phyloP scores from a whole-genome alignment of 2,113 vertebrate species.

The Podarcis cretensis region DNA sequence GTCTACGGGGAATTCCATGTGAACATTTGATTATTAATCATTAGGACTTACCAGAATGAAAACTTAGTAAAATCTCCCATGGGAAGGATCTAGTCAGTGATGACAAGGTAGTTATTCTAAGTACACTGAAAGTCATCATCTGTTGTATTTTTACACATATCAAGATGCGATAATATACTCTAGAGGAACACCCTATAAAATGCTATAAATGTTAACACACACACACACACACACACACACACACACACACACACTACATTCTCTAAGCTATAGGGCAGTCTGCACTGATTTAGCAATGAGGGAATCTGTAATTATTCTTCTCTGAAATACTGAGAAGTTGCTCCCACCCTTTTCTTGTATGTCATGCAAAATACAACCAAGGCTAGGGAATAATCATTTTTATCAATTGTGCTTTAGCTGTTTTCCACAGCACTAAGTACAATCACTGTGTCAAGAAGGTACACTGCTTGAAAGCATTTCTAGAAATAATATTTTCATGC shows the following conservation, averaged over 20 bases:
- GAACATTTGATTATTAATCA: background rate
- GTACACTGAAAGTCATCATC: background rate
- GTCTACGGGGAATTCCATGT: background rate
- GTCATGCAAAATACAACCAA: background rate
- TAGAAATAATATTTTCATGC: background rate
- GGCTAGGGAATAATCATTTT: background rate
- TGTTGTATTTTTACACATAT: background rate
- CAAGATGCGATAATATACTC: conserved; percentile 7
- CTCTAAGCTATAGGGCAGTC: conserved; percentile 14
- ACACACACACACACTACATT: background rate
- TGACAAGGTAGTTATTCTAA: background rate
- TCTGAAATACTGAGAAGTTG: conserved; percentile 2
- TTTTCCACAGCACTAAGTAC: background rate
- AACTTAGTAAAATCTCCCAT: conserved; percentile 2
- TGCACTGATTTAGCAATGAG: background rate
- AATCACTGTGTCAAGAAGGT: background rate
- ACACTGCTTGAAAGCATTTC: background rate
- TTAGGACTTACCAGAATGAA: background rate
- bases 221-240: background rate
- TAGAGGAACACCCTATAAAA: conserved; percentile 5
- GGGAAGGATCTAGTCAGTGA: background rate
- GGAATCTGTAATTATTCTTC: background rate
- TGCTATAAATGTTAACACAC: background rate
- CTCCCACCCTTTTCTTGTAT: background rate
- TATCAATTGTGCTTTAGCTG: background rate